Percentiles rank a stretch among this genome's conserved stretches.
These are phyloP conservation scores for Eidolon dupreanum DNA, from an alignment of 2,797 vertebrate species.

Conservation along the genomic window DNA sequence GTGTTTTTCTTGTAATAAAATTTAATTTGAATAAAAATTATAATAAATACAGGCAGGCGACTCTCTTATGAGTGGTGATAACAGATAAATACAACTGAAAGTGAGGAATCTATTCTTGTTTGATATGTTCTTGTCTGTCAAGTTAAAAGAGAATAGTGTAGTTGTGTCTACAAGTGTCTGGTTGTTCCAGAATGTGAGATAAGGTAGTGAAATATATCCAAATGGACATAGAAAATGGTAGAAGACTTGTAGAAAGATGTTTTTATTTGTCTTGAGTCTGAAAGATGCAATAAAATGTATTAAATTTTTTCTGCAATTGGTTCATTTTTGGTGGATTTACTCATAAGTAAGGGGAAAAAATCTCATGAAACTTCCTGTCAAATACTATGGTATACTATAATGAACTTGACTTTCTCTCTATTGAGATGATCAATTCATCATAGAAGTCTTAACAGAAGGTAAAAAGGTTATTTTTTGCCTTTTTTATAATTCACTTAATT, in stretches of 20 bases:
- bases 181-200: neutral
- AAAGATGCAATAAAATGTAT: neutral
- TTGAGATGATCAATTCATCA: neutral
- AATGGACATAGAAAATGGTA: neutral
- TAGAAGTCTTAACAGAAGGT: neutral
- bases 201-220: neutral
- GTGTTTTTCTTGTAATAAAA: neutral
- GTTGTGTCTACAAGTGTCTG: neutral
- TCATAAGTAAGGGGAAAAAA: neutral
- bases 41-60: neutral
- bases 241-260: neutral
- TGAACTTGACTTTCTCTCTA: neutral
- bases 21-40: neutral
- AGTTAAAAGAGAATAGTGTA: neutral
- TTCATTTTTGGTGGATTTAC: conserved; percentile 23
- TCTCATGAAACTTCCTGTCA: neutral
- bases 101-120: neutral
- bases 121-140: neutral
- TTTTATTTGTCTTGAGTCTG: conserved; percentile 14
- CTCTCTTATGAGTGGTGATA: neutral
- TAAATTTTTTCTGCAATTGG: neutral
- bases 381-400: neutral
- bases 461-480: neutral
- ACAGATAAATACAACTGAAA: neutral
- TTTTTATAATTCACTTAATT: neutral